Conservation (phyloP, 2,888 invertebrate species). For the Altica lythri region DNA sequence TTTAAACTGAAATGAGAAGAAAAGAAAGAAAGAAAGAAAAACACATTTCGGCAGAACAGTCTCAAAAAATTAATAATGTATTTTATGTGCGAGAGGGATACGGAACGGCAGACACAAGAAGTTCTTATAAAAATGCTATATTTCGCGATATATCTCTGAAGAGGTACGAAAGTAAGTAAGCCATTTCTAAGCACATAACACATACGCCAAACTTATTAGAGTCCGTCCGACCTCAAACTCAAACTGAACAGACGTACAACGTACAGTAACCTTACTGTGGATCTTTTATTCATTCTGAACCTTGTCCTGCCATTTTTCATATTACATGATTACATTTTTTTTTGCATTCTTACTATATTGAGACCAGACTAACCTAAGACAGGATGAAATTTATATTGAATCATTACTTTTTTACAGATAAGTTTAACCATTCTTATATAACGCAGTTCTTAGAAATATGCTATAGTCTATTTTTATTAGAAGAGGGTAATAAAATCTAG, state of each 20-base stretch:
- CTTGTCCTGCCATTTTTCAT: conserved; percentile 34
- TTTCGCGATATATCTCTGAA: conserved; percentile 44
- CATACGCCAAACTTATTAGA: conserved; percentile 51
- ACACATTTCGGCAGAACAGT: conserved; percentile 22
- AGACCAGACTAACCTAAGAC: no score
- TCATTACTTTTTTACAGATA: no score
- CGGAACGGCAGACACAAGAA: conserved; percentile 3
- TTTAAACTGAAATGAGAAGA: conserved; percentile 25
- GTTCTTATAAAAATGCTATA: conserved; percentile 33
- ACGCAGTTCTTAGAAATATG: no score
- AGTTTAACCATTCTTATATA: no score
- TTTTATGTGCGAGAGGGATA: conserved; percentile 27
- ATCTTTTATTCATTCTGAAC: conserved; percentile 54
- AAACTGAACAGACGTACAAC: conserved; percentile 47
- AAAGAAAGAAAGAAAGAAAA: conserved; percentile 33
- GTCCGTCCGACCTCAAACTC: conserved; percentile 47
- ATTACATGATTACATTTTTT: conserved; percentile 50
- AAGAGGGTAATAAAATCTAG: no score
- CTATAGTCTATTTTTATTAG: no score
- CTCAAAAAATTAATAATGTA: conserved; percentile 44
- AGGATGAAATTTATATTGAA: no score
- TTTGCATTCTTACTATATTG: conserved; percentile 21
- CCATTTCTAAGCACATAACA: conserved; percentile 54
- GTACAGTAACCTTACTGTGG: no score
- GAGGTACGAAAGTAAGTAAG: conserved; percentile 49